phyloP scores from a whole-genome alignment of 2,113 vertebrate genomes.

The Halichoeres trimaculatus region DNA sequence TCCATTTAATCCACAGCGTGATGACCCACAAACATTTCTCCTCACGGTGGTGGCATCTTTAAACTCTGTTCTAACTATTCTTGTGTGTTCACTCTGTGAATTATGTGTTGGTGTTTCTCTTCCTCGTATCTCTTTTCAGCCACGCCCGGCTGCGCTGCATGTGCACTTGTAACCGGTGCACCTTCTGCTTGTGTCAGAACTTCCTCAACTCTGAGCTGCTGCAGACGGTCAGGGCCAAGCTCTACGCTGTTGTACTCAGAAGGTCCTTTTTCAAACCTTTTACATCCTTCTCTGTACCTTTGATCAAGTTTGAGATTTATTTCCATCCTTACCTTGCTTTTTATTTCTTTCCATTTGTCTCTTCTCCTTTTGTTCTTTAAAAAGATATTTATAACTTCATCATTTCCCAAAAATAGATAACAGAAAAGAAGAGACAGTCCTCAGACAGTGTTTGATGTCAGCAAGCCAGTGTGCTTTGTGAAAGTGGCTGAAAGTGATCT shows the following conservation, averaged over 20 bases:
- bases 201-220: conserved; percentile 99
- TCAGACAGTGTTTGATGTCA: not conserved
- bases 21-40: not conserved
- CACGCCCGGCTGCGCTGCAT: conserved; percentile 98
- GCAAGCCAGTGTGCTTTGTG: no score
- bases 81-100: conserved; percentile 8
- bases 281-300: conserved; percentile 12
- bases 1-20: not conserved
- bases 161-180: conserved; percentile 99
- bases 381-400: not conserved
- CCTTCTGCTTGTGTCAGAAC: conserved; percentile 99
- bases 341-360: not conserved
- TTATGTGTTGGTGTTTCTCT: conserved; percentile 82
- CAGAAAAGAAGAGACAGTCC: not conserved
- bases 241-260: conserved; percentile 97
- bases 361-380: not conserved
- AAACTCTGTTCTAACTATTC: conserved; percentile 6
- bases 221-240: conserved; percentile 99
- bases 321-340: not conserved
- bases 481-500: no score
- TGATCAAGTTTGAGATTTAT: not conserved
- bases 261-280: conserved; percentile 84
- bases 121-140: conserved; percentile 88
- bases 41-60: conserved; percentile 8
- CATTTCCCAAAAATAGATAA: not conserved